A percentile compares a stretch with the other conserved stretches of the same genome.
These are phyloP conservation scores for Dione vanillae DNA, from an alignment of 2,888 invertebrate species.

Conservation along the genomic window DNA sequence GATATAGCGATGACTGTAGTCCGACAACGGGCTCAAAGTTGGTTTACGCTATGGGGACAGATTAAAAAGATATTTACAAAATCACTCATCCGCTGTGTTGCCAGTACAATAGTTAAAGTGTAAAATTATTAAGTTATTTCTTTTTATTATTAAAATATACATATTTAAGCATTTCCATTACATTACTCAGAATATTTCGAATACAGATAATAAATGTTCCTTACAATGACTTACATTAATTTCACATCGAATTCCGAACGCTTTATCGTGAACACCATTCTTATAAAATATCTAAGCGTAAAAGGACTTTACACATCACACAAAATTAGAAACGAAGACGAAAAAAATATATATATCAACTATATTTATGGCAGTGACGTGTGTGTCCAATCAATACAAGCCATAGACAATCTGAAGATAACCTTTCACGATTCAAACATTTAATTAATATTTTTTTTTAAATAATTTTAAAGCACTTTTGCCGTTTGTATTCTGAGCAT, in stretches of 20 bases:
- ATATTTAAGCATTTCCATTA: slow-evolving; percentile 25
- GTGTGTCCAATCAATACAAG: slow-evolving; percentile 21
- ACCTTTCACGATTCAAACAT: slow-evolving; percentile 19
- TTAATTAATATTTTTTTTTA: not conserved
- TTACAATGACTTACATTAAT: slow-evolving; percentile 23
- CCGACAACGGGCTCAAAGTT: slow-evolving; percentile 68
- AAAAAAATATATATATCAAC: slow-evolving; percentile 8
- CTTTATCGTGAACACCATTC: slow-evolving; percentile 3
- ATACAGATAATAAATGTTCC: slow-evolving; percentile 42
- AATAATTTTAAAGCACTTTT: slow-evolving; percentile 45
- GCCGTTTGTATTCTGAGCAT: slow-evolving; percentile 51
- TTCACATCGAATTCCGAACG: not conserved
- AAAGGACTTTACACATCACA: slow-evolving; percentile 24
- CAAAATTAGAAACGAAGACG: not conserved
- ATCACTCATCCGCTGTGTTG: slow-evolving; percentile 68
- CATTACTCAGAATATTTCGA: slow-evolving; percentile 54
- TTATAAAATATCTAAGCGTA: slow-evolving; percentile 22
- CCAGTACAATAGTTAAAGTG: slow-evolving; percentile 51
- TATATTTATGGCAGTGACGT: slow-evolving; percentile 27
- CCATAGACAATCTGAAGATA: slow-evolving; percentile 30
- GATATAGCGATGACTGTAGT: slow-evolving; percentile 81
- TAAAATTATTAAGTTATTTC: slow-evolving; percentile 34
- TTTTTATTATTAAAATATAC: slow-evolving; percentile 33
- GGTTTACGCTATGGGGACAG: slow-evolving; percentile 80
- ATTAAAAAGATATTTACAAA: slow-evolving; percentile 79